Conservation (phyloP, 2,797 vertebrate species). For the Steatocranus sp. region DNA sequence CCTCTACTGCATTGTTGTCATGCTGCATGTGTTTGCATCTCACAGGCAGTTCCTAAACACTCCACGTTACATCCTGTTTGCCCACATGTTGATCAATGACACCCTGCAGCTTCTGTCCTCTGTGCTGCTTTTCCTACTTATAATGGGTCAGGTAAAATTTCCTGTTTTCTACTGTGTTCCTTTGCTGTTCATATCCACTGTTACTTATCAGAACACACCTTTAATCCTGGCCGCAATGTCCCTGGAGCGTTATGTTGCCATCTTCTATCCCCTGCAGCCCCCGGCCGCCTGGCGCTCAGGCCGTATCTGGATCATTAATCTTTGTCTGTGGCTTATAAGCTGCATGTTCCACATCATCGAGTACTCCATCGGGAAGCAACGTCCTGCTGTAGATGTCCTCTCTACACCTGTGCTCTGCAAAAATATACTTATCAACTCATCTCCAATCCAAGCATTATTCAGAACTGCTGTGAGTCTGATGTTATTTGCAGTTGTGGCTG, state of each 20-base stretch:
- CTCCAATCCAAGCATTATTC: slow-evolving; percentile 56
- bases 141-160: slow-evolving; percentile 48
- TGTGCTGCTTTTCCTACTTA: slow-evolving; percentile 64
- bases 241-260: slow-evolving; percentile 77
- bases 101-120: slow-evolving; percentile 68
- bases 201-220: slow-evolving; percentile 70
- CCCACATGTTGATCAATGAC: slow-evolving; percentile 77
- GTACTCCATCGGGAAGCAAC: slow-evolving; percentile 13
- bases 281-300: slow-evolving; percentile 67
- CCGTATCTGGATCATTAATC: slow-evolving; percentile 68
- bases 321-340: slow-evolving; percentile 63
- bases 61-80: slow-evolving; percentile 74
- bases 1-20: slow-evolving; percentile 65
- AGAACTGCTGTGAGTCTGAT: slow-evolving; percentile 45
- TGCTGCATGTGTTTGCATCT: slow-evolving; percentile 71
- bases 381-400: slow-evolving; percentile 13
- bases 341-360: slow-evolving; percentile 38
- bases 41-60: slow-evolving; percentile 71
- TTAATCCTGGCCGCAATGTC: slow-evolving; percentile 77
- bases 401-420: slow-evolving; percentile 54
- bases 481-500: slow-evolving; percentile 63
- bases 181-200: slow-evolving; percentile 59
- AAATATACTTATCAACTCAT: neutral
- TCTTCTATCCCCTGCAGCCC: slow-evolving; percentile 69
- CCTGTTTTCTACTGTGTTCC: slow-evolving; percentile 60